Conservation (phyloP, 2,113 vertebrate genomes). For the Python bivittatus region DNA sequence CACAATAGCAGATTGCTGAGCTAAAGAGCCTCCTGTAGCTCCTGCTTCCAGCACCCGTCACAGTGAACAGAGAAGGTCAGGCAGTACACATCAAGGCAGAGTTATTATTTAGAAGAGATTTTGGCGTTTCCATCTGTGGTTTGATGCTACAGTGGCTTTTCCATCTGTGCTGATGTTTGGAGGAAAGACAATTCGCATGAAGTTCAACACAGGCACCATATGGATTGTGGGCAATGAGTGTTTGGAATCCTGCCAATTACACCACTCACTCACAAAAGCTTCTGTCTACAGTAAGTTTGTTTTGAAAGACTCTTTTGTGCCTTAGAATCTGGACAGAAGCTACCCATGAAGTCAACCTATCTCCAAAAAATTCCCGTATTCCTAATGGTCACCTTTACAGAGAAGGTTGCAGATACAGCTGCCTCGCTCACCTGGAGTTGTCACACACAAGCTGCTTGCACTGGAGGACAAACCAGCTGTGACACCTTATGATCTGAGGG, state of each 20-base stretch:
- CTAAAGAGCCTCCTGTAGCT: not conserved
- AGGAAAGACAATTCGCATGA: not conserved
- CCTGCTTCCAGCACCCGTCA: not conserved
- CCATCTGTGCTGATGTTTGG: not conserved
- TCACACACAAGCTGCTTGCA: not conserved
- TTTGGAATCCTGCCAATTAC: not conserved
- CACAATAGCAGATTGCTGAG: not conserved
- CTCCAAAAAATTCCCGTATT: not conserved
- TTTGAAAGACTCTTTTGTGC: not conserved
- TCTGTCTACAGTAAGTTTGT: not conserved
- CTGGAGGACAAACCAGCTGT: no score
- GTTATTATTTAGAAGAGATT: not conserved
- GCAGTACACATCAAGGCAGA: not conserved
- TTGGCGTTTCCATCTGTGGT: not conserved
- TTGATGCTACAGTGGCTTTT: not conserved
- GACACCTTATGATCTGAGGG: not conserved
- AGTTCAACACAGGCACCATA: not conserved
- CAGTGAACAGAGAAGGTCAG: not conserved
- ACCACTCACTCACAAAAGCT: not conserved
- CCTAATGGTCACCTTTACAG: not conserved
- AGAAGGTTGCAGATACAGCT: not conserved
- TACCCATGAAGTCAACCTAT: not conserved
- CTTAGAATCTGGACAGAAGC: not conserved
- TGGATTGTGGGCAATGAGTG: no score
- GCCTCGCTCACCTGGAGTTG: not conserved